Evolutionary conservation across 2,888 invertebrate genomes (phyloP).

Genomic region (Amphiduros pacificus): DNA sequence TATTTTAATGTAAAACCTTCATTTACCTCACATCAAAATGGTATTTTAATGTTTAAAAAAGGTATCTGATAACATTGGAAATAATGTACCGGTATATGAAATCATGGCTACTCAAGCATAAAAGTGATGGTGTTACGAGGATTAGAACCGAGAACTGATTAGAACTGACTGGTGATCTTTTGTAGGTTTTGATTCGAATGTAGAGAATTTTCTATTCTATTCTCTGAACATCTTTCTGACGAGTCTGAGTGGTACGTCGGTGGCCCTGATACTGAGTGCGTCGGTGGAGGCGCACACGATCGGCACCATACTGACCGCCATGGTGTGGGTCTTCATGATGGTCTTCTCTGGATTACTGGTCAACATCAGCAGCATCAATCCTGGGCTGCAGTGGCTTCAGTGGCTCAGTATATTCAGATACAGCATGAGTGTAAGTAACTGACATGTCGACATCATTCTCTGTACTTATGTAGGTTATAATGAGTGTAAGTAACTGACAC

Average conservation of each 20-base stretch:
- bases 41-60: no score
- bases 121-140: no score
- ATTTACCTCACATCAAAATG: no score
- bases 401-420: conserved; percentile 56
- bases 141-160: no score
- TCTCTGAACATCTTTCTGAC: conserved; percentile 48
- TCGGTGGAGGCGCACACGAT: conserved; percentile 27
- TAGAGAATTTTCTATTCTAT: conserved; percentile 50
- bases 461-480: no score
- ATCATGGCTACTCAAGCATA: no score
- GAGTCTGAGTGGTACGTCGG: conserved; percentile 46
- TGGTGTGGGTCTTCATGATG: conserved; percentile 46
- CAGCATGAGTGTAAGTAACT: conserved; percentile 47
- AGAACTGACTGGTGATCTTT: no score
- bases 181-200: conserved; percentile 42
- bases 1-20: no score
- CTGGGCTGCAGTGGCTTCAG: conserved; percentile 53
- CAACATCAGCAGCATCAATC: conserved; percentile 47
- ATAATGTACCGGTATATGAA: no score
- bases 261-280: conserved; percentile 35
- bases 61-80: no score
- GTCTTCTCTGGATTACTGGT: conserved; percentile 57
- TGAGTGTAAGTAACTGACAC: no score
- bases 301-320: conserved; percentile 36
- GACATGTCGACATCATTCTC: background rate